These are phyloP conservation scores for Formicarius rufipectus DNA, from an alignment of 2,113 vertebrate species.

Conservation along the genomic window DNA sequence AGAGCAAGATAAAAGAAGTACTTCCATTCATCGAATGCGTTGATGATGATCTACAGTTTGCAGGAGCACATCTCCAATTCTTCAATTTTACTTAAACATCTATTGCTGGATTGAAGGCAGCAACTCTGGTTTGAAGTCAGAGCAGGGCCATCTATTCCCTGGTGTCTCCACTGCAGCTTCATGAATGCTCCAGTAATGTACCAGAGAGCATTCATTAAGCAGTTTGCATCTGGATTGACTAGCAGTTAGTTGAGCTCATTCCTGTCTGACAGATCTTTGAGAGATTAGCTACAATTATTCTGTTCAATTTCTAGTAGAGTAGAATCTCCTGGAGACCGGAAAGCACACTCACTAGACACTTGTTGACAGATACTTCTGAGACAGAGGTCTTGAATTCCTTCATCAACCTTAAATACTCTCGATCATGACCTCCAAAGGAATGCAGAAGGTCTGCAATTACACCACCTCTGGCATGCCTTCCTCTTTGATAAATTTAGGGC, in stretches of 20 bases:
- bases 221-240: not conserved
- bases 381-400: not conserved
- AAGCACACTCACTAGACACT: not conserved
- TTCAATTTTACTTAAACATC: not conserved
- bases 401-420: not conserved
- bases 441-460: not conserved
- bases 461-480: not conserved
- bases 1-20: not conserved
- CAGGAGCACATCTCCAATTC: not conserved
- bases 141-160: not conserved
- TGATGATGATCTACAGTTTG: not conserved
- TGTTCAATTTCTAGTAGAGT: not conserved
- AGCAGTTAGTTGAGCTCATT: not conserved
- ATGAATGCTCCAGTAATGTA: not conserved
- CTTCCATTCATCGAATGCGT: not conserved
- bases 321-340: not conserved
- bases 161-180: not conserved
- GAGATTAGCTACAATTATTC: not conserved
- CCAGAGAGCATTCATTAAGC: not conserved
- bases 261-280: not conserved
- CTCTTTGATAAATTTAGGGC: not conserved
- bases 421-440: not conserved
- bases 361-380: not conserved
- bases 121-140: not conserved
- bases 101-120: not conserved